These are phyloP conservation scores for Stichodactyla helianthus DNA, from an alignment of 64 coral and sea anemone genomes.

Conservation along the genomic window DNA sequence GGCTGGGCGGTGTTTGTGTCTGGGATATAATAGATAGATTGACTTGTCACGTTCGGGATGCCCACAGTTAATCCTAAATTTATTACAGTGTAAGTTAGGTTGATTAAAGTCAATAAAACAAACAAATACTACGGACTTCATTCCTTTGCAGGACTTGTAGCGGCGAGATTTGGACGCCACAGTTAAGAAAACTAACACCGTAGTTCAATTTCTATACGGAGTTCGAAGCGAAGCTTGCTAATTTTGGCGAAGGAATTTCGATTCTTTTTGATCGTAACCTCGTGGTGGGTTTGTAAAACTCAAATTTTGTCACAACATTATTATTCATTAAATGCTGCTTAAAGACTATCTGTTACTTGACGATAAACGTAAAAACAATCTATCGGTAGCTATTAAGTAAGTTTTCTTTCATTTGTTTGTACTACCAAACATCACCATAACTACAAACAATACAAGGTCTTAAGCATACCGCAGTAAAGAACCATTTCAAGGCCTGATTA, in stretches of 20 bases:
- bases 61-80: not conserved
- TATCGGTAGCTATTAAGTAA: not conserved
- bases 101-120: slow-evolving; percentile 1
- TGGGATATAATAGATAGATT: not conserved
- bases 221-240: not conserved
- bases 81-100: not conserved
- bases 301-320: not conserved
- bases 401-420: not conserved
- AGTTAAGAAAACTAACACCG: not conserved
- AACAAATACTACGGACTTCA: not conserved
- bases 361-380: not conserved
- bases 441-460: not conserved
- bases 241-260: not conserved
- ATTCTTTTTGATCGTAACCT: not conserved
- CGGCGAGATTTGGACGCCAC: not conserved
- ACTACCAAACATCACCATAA: not conserved
- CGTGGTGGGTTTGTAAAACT: not conserved
- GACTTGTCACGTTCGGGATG: not conserved
- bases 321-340: not conserved
- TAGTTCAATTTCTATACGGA: not conserved
- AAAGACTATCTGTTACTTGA: not conserved
- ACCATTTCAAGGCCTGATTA: not conserved
- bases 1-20: not conserved
- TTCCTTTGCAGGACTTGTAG: not conserved
- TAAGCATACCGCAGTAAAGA: not conserved